Evolutionary conservation across 1,140 invertebrate genomes (phyloP).

Genomic region (Frieseomelitta varia): DNA sequence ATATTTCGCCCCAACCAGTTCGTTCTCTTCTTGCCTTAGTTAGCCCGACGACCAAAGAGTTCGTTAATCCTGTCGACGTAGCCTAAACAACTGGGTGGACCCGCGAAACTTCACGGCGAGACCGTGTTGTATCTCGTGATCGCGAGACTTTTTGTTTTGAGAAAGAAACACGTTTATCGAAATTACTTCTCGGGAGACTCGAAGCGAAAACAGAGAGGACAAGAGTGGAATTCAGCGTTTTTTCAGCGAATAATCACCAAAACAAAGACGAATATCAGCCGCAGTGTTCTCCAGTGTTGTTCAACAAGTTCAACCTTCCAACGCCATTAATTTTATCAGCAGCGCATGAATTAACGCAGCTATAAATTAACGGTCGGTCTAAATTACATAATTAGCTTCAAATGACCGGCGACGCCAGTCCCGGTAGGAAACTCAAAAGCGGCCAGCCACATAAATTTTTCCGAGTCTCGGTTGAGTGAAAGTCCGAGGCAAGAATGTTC

Average conservation of each 20-base stretch:
- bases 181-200: not conserved
- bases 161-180: not conserved
- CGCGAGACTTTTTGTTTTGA: not conserved
- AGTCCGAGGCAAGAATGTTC: slow-evolving; percentile 4
- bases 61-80: slow-evolving; percentile 76
- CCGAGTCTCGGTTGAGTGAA: slow-evolving; percentile 12
- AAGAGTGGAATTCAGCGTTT: not conserved
- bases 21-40: slow-evolving; percentile 63
- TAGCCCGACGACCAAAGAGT: slow-evolving; percentile 64
- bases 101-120: slow-evolving; percentile 32
- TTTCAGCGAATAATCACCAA: no score
- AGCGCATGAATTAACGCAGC: not conserved
- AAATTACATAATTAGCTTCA: slow-evolving; percentile 32
- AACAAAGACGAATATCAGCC: not conserved
- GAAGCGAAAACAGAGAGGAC: not conserved
- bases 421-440: not conserved
- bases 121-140: not conserved
- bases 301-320: not conserved
- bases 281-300: not conserved
- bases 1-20: slow-evolving; percentile 74
- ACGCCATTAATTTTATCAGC: slow-evolving; percentile 5
- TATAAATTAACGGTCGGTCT: slow-evolving; percentile 14
- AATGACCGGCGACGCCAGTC: not conserved
- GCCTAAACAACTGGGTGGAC: slow-evolving; percentile 75
- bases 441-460: slow-evolving; percentile 21